phyloP scores from a whole-genome alignment of 2,113 vertebrate species.

The Buteo buteo region DNA sequence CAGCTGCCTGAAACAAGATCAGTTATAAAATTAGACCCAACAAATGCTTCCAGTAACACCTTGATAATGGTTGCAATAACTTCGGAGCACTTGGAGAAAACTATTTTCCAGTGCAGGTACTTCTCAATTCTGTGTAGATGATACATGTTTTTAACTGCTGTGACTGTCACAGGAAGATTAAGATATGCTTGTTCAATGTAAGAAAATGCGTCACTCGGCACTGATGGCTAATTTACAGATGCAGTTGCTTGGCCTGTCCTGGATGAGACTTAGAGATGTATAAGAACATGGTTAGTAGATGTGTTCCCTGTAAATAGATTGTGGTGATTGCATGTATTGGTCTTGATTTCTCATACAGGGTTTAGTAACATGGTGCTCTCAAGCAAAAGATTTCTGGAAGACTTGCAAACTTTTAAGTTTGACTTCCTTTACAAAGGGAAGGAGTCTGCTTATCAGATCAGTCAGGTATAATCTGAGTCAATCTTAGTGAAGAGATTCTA shows the following conservation, averaged over 20 bases:
- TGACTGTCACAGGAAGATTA: neutral
- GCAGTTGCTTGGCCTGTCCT: neutral
- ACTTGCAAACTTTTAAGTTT: neutral
- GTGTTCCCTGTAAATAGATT: neutral
- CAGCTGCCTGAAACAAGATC: neutral
- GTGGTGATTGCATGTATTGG: neutral
- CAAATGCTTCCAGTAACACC: neutral
- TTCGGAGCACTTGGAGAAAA: neutral
- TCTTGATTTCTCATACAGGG: neutral
- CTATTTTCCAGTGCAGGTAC: fast-evolving
- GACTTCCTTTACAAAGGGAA: neutral
- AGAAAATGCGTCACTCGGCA: neutral
- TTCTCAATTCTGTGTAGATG: neutral
- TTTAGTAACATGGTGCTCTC: neutral
- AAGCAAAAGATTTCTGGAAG: neutral
- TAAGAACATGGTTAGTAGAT: neutral
- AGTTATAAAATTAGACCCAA: neutral
- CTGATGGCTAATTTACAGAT: neutral
- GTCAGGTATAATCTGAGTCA: neutral
- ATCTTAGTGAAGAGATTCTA: neutral
- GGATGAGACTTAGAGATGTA: neutral
- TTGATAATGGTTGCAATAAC: neutral
- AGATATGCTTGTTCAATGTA: neutral
- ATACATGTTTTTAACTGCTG: neutral
- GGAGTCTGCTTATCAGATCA: neutral